Percentiles rank a stretch among this genome's conserved stretches.
Conservation (phyloP, 2,113 vertebrate genomes). For the Hepsetus odoe region DNA sequence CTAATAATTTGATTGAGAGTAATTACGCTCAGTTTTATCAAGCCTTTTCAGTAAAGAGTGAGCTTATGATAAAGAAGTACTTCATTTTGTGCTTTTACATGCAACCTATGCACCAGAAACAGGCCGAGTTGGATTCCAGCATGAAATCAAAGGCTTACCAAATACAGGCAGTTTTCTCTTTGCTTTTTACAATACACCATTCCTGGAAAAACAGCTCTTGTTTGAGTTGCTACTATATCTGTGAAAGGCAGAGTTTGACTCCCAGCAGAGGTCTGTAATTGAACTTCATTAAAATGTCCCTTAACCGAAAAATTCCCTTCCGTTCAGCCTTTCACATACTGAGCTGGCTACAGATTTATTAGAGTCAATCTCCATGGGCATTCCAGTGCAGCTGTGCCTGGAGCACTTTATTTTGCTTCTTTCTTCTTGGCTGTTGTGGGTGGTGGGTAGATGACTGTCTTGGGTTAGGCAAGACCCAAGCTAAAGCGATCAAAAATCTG, state of each 20-base stretch:
- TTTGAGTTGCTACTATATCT: neutral
- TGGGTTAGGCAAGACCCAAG: constrained; percentile 12
- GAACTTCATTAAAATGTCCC: constrained; percentile 3
- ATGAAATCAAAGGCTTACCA: too few species aligned
- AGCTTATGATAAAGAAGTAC: too few species aligned
- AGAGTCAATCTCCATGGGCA: neutral
- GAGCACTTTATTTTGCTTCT: constrained; percentile 19
- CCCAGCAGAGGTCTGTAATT: neutral
- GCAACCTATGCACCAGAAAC: too few species aligned
- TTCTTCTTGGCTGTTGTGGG: constrained; percentile 7
- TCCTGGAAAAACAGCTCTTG: neutral
- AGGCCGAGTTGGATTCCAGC: too few species aligned
- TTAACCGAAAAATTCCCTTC: neutral
- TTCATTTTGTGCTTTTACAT: too few species aligned
- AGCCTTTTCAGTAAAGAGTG: too few species aligned
- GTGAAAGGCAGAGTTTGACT: neutral
- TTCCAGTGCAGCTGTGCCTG: constrained; percentile 24
- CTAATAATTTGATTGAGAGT: too few species aligned
- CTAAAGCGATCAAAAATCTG: constrained; percentile 14
- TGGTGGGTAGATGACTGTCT: constrained; percentile 31
- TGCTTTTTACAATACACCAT: too few species aligned
- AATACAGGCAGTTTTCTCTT: neutral
- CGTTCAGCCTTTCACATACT: neutral
- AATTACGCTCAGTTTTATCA: too few species aligned
- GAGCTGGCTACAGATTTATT: neutral